Percentiles rank a stretch among this genome's conserved stretches.
Conservation (phyloP, 1,140 invertebrate species). For the Dolichoris vasculosae region DNA sequence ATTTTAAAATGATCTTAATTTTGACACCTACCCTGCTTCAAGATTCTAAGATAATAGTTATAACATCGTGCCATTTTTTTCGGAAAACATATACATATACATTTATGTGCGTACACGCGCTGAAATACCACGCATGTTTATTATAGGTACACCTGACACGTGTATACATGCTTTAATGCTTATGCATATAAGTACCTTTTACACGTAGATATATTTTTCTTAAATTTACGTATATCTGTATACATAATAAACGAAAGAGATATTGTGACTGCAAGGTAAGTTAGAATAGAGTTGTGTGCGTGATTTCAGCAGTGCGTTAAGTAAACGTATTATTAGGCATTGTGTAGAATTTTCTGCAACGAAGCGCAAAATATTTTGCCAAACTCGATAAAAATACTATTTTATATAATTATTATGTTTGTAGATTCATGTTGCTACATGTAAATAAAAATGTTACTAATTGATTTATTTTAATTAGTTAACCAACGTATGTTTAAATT, state of each 20-base stretch:
- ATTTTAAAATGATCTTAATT: background rate
- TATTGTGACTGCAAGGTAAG: background rate
- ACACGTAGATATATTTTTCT: background rate
- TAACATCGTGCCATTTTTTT: background rate
- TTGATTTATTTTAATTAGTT: background rate
- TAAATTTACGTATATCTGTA: background rate
- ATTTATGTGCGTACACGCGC: background rate
- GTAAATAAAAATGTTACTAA: background rate
- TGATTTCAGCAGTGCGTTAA: background rate
- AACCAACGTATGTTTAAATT: background rate
- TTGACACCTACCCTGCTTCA: background rate
- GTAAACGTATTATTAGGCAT: background rate
- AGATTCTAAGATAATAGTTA: background rate
- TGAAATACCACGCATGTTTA: conserved; percentile 10
- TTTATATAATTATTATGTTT: background rate
- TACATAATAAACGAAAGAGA: background rate
- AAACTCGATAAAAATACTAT: conserved; percentile 7
- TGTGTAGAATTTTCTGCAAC: background rate
- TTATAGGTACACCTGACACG: background rate
- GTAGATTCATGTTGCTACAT: background rate
- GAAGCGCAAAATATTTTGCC: conserved; percentile 20
- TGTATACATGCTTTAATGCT: background rate
- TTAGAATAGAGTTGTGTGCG: background rate
- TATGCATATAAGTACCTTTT: too few species aligned
- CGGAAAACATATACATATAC: background rate